These are phyloP conservation scores for Thereuonema tuberculata DNA, from an alignment of 1,140 invertebrate species.

Conservation along the genomic window DNA sequence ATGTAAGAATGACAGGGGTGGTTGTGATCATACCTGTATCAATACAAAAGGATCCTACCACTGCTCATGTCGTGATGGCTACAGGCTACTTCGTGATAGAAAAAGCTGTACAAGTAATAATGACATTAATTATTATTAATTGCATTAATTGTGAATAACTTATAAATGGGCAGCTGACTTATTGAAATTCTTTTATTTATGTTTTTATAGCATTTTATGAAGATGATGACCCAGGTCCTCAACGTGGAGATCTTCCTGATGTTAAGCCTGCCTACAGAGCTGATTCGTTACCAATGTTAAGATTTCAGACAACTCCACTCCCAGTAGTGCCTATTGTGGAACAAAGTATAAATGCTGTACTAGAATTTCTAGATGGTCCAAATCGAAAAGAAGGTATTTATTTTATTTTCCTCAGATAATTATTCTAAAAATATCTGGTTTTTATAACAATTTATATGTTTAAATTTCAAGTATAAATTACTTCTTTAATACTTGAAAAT, in stretches of 20 bases:
- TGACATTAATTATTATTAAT: too few species aligned
- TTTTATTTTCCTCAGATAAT: not conserved
- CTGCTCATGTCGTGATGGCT: slow-evolving; percentile 37
- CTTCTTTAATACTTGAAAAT: too few species aligned
- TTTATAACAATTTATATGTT: too few species aligned
- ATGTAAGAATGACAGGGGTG: slow-evolving; percentile 30
- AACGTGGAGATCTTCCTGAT: too few species aligned
- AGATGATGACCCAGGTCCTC: too few species aligned
- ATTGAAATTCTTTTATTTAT: too few species aligned
- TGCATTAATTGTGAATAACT: too few species aligned
- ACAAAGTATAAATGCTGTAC: not conserved
- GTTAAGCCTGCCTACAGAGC: not conserved
- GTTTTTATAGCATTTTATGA: too few species aligned
- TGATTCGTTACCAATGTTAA: slow-evolving; percentile 17
- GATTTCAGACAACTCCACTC: slow-evolving; percentile 23
- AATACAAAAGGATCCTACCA: slow-evolving; percentile 31
- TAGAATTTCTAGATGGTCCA: not conserved
- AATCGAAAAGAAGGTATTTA: not conserved
- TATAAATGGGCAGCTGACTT: too few species aligned
- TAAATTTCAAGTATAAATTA: too few species aligned
- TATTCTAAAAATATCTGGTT: too few species aligned
- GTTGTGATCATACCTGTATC: slow-evolving; percentile 35
- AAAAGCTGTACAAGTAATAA: slow-evolving; percentile 31
- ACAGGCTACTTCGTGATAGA: slow-evolving; percentile 33
- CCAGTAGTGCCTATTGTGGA: slow-evolving; percentile 20